Percentiles rank a stretch among this genome's conserved stretches.
phyloP scores from a whole-genome alignment of 1,140 invertebrate species.

The Acyrthosiphon pisum region DNA sequence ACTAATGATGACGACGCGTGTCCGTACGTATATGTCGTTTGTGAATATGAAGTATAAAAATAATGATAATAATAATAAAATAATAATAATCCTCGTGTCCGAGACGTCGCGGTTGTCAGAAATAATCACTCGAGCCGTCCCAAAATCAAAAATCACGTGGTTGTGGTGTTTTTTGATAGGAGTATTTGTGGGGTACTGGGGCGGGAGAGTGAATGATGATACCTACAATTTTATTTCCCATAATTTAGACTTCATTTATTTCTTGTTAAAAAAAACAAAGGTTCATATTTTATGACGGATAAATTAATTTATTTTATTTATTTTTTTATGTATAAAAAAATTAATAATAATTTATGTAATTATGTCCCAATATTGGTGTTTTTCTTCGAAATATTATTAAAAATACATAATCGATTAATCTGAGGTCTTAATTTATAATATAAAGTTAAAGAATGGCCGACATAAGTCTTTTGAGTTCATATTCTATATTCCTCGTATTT shows the following conservation, averaged over 20 bases:
- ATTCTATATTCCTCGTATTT: too few relatives aligned
- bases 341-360: too few relatives aligned
- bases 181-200: too few relatives aligned
- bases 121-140: background rate
- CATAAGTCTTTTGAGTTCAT: too few relatives aligned
- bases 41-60: background rate
- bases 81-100: background rate
- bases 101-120: background rate
- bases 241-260: too few relatives aligned
- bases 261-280: too few relatives aligned
- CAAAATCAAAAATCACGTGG: background rate
- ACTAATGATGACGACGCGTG: constrained; percentile 15
- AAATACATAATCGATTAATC: background rate
- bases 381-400: background rate
- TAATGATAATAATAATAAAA: background rate
- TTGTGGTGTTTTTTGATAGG: background rate
- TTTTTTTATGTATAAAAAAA: too few relatives aligned
- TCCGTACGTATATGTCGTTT: background rate
- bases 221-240: background rate
- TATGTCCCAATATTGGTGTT: too few relatives aligned
- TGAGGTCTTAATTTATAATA: background rate
- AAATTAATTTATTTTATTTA: too few relatives aligned
- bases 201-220: background rate
- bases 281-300: too few relatives aligned
- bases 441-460: too few relatives aligned